phyloP scores from a whole-genome alignment of 2,888 invertebrate genomes.

The Noctua comes region DNA sequence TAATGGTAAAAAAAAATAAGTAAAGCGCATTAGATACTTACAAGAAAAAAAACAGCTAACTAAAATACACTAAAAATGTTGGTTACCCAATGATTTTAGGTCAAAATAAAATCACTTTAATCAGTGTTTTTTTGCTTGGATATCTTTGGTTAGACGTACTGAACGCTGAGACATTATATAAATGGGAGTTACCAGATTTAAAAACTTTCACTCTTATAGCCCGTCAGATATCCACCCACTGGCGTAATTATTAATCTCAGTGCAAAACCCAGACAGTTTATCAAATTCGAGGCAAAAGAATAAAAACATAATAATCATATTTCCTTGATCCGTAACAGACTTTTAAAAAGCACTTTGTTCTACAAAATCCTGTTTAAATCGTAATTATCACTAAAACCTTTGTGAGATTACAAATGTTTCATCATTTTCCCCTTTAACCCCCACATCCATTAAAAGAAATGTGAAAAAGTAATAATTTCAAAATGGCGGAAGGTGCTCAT shows the following conservation, averaged over 20 bases:
- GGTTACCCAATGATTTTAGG: too few relatives aligned
- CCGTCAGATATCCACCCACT: not conserved
- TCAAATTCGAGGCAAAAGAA: not conserved
- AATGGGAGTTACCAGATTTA: not conserved
- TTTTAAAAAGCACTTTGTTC: constrained; percentile 1
- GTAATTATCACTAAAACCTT: constrained; percentile 37
- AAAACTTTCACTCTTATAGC: not conserved
- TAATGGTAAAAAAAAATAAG: too few relatives aligned
- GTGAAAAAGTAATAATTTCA: constrained; percentile 43
- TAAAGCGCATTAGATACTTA: too few relatives aligned
- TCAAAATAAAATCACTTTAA: too few relatives aligned
- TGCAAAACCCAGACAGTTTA: not conserved
- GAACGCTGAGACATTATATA: too few relatives aligned
- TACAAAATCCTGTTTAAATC: constrained; percentile 13
- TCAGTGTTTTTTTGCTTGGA: too few relatives aligned
- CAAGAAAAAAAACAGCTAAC: too few relatives aligned
- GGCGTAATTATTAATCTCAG: not conserved
- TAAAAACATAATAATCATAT: not conserved
- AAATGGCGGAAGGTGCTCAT: constrained; percentile 51
- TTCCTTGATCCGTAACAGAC: not conserved
- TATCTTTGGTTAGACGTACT: too few relatives aligned
- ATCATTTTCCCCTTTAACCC: not conserved
- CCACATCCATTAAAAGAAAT: constrained; percentile 46
- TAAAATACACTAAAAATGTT: too few relatives aligned
- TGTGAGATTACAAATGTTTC: constrained; percentile 17